Evolutionary conservation across 2,797 vertebrate species (phyloP), one percentile per base, ranked within the genome.

Genomic region (Poeciliopsis paucimaculata): DNA sequence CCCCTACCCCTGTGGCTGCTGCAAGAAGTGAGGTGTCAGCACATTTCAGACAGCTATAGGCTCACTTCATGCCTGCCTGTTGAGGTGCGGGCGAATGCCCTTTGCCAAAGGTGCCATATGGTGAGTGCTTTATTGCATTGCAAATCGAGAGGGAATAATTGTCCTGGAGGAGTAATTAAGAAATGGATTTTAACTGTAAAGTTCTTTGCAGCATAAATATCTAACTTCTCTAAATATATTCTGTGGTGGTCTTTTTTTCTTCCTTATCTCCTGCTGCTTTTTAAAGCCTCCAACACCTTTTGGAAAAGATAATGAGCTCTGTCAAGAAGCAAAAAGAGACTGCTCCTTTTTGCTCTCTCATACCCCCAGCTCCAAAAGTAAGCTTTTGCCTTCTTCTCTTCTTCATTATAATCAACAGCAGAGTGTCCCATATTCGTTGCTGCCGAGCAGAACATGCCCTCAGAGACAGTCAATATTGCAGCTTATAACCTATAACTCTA

Each of bases 41-140:
- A 91, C 85, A 90, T 94, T 93, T 91, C 82, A 72, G 85, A 90
- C 51, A 73, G 86, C 87, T 80, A 77, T 73, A 75, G 66, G 77
- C 80, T 89, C 89, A 86, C 80, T 85, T 77, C 75, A 78, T 72
- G 79, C 83, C 77, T 77, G 86, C 81, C 84, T 86, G 86, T 82
- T 91, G 89, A 90, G 86, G 78, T 88, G 82, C 86, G 86, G 78
- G 90, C 86, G 82, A 78, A 89, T 84, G 84, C 74, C 85, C 83
- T 86, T 90, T 94, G 92, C 94, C 91, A 93, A 92, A 89, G 68
- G 82, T 89, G 79, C 90, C 90, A 94, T 91, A 93, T 91, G 91
- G 90, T 91, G 55, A 73, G 74, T 81, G 49, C 84, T 92, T 93
- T 86, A 90, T 90, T 75, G 85, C 78, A 31, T 70, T 5, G 76